phyloP scores from a whole-genome alignment of 2,797 vertebrate genomes.

The Mus caroli region DNA sequence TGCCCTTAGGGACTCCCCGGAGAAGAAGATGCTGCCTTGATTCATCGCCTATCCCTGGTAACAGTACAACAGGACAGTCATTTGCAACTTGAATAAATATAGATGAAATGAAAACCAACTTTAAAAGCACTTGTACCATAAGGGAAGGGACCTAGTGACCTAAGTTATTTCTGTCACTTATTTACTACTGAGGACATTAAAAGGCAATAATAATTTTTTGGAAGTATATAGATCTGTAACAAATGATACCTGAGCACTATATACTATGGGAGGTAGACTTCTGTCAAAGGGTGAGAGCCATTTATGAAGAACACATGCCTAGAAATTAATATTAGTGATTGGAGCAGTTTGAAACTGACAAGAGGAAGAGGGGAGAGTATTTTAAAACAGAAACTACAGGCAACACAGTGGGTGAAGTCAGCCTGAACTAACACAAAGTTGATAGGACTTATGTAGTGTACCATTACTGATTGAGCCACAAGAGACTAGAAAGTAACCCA shows the following conservation, averaged over 20 bases:
- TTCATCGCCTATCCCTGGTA: not conserved
- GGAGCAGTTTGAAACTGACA: not conserved
- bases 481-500: not conserved
- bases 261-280: not conserved
- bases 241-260: not conserved
- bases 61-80: not conserved
- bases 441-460: not conserved
- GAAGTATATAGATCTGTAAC: not conserved
- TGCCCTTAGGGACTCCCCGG: not conserved
- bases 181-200: not conserved
- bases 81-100: not conserved
- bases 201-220: not conserved
- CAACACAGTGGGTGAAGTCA: not conserved
- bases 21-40: not conserved
- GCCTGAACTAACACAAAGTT: not conserved
- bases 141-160: not conserved
- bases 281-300: not conserved
- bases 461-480: not conserved
- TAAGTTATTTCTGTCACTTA: constrained; percentile 4
- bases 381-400: not conserved
- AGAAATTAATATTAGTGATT: not conserved
- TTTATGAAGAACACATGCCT: not conserved
- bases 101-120: not conserved
- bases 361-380: not conserved
- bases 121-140: constrained; percentile 35